A percentile compares a stretch with the other conserved stretches of the same genome.
Conservation (phyloP, 2,888 invertebrate species). For the Geotrupes spiniger region DNA sequence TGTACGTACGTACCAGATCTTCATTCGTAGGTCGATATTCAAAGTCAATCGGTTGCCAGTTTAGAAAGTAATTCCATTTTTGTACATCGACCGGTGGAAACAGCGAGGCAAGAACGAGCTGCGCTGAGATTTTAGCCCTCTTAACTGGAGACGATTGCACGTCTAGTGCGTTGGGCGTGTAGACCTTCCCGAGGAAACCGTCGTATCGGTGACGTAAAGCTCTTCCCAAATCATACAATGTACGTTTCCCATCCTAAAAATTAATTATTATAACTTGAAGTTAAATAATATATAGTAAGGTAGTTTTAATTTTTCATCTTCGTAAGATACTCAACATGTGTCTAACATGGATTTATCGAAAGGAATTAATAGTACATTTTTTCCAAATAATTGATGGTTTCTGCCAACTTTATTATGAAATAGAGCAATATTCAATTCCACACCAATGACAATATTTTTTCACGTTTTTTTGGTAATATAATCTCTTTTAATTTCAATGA, state of each 20-base stretch:
- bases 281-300: no score
- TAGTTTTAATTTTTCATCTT: not conserved
- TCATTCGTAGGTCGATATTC: conserved; percentile 8
- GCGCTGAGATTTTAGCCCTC: conserved; percentile 67
- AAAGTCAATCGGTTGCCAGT: conserved; percentile 21
- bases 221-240: conserved; percentile 57
- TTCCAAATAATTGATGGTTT: no score
- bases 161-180: conserved; percentile 56
- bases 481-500: no score
- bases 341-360: no score
- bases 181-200: conserved; percentile 55
- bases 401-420: no score
- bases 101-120: conserved; percentile 62
- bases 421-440: no score
- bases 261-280: no score
- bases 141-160: conserved; percentile 65
- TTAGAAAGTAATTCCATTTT: conserved; percentile 31
- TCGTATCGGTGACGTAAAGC: conserved; percentile 60
- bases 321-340: no score
- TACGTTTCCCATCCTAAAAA: conserved; percentile 60
- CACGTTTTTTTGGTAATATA: no score
- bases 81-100: conserved; percentile 58
- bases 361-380: no score
- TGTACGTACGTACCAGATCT: conserved; percentile 15
- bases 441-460: no score